Evolutionary conservation across 2,797 vertebrate species (phyloP), one percentile per base, ranked within the genome.

Genomic region (Stomatorhinus walkeri): DNA sequence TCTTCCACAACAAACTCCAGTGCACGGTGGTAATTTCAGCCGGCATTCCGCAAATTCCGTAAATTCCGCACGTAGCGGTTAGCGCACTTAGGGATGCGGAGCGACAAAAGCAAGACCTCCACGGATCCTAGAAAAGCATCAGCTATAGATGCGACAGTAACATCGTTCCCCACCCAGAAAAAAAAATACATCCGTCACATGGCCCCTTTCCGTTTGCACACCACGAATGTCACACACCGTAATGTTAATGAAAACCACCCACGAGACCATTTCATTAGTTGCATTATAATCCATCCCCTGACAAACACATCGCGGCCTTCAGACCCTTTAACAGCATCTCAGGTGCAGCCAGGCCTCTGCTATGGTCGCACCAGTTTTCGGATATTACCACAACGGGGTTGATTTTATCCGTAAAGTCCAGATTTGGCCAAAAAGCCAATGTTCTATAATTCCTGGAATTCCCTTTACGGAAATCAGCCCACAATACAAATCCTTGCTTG

Each of bases 1-100:
- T 68, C 49, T 2, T 88, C 79, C 91, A 94, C 93, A 94, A 92
- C 92, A 90, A 90, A 86, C 86, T 87, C 81, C 91, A 88, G 93
- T 93, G 93, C 94, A 91, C 92, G 89, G 87, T 87, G 89, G 91
- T 90, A 90, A 93, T 92, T 94, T 95, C 92, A 92, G 93, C 93
- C 91, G 92, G 90, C 94, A 95, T 95, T 96, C 94, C 92, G 94
- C 88, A 89, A 92, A 95, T 95, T 96, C 94, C 92, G 94, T 87
- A 89, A 92, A 95, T 95, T 95, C 94, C 94, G 92, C 93, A 93
- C 92, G 92, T 91, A 92, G 94, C 93, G 92, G 92, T 93, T 92
- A 93, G 92, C 93, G 94, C 92, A 93, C 94, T 93, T 94, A 93
- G 93, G 90, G 40, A 43, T 8, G 43, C 16, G 36, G 40, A 43